These are phyloP conservation scores for Nycticebus coucang DNA, from an alignment of 2,113 vertebrate species.

Conservation along the genomic window DNA sequence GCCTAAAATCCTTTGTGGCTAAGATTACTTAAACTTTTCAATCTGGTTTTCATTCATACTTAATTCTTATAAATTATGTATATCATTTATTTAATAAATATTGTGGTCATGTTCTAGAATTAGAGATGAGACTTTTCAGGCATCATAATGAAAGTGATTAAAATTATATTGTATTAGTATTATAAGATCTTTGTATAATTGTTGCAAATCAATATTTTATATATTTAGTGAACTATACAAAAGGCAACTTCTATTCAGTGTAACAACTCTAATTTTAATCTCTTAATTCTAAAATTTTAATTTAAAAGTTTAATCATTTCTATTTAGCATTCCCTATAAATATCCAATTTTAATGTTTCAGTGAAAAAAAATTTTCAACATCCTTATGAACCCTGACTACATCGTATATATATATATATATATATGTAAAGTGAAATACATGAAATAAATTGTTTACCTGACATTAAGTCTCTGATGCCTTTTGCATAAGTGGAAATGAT, in stretches of 20 bases:
- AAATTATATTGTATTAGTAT: neutral
- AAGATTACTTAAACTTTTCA: conserved; percentile 22
- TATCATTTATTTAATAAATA: conserved; percentile 45
- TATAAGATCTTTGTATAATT: neutral
- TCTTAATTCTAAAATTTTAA: neutral
- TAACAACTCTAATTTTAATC: neutral
- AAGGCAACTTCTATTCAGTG: conserved; percentile 47
- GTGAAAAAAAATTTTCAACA: neutral
- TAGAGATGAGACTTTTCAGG: neutral
- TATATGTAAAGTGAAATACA: neutral
- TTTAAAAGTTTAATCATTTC: conserved; percentile 10
- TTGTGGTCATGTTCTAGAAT: conserved; percentile 1
- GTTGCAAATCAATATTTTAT: conserved; percentile 30
- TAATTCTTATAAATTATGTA: neutral
- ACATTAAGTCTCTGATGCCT: neutral
- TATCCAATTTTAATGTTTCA: conserved; percentile 24
- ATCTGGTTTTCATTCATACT: neutral
- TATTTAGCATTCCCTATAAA: conserved; percentile 25
- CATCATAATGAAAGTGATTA: conserved; percentile 29
- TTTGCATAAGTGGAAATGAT: conserved; percentile 8
- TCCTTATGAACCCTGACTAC: neutral
- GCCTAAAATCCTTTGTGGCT: neutral
- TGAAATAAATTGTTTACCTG: neutral
- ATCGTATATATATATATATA: neutral
- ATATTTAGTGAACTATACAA: neutral